Base-by-base conservation (phyloP, 2,797 vertebrate genomes). In the Anguilla marmorata region DNA sequence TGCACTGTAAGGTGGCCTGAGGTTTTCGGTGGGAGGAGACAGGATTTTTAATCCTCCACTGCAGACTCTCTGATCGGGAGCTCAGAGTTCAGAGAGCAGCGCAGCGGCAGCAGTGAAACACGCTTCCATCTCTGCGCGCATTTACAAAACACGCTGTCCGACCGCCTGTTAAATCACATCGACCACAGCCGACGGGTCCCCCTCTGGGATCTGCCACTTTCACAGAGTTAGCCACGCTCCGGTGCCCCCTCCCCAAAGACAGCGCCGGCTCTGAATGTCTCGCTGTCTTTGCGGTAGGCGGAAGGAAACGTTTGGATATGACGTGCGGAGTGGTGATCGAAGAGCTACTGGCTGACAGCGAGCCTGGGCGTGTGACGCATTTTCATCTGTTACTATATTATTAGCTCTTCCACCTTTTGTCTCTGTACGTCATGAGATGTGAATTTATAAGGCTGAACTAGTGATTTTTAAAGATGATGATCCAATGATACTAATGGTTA, bases 401-500 rank as follows among this genome's bases (percentile, higher is more conserved):
- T 45, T 48, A 45, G 33, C 76, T 24, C 37, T 24, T 21, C 72
- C 27, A 72, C 66, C 33, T 33, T 19, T 76, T 24, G 11, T 80
- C 5, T 80, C 16, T 6, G 11, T 30, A 72, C 12, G 8, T 30
- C 66, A 30, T 9, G 27, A 24, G 3, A 82, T 82, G 21, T 41
- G 41, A 16, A 83, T 69, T 69, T 27, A 8, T 69, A 27, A 69
- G n/a, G 24, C 63, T 76, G 11, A 37, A 21, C 14, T 16, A 33
- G 33, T 37, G 14, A 19, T 76, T 76, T 37, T 76, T 76, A 76
- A 33, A 76, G 2, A 33, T 74, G n/a, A 74, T 37, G 30, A 12
- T 33, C 72, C 27, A 74, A 74, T 74, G 72, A 37, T 74, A 33
- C 72, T 74, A 74, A 74, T 74, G 72, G 24, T 66, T n/a, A 66